These are phyloP conservation scores for Gerris buenoi DNA, from an alignment of 1,140 invertebrate genomes.

Conservation along the genomic window DNA sequence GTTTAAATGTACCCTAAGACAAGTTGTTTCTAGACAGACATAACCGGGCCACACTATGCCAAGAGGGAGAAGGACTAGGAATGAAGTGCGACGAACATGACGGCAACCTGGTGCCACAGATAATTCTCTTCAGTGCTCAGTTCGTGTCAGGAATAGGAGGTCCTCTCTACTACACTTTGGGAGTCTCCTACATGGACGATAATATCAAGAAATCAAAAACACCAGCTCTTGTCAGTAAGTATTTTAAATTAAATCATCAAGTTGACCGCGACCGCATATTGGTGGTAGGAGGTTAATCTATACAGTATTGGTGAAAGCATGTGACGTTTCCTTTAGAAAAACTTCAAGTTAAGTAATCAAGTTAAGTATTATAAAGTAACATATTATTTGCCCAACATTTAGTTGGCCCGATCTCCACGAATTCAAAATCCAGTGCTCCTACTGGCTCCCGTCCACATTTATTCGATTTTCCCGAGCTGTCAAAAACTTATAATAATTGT, in stretches of 20 bases:
- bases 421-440: too few species aligned
- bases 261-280: constrained; percentile 5
- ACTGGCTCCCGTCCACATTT: too few species aligned
- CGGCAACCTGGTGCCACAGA: constrained; percentile 31
- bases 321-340: neutral
- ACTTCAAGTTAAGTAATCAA: too few species aligned
- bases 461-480: too few species aligned
- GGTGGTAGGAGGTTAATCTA: constrained; percentile 25
- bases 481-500: too few species aligned
- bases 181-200: constrained; percentile 50
- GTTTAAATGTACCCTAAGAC: neutral
- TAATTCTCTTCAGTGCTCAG: constrained; percentile 40
- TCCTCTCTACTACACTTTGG: constrained; percentile 44
- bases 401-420: too few species aligned
- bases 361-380: too few species aligned
- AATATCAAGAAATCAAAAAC: constrained; percentile 42
- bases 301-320: constrained; percentile 19
- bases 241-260: constrained; percentile 23
- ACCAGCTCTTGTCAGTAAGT: constrained; percentile 33
- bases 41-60: neutral
- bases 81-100: constrained; percentile 24
- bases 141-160: constrained; percentile 40
- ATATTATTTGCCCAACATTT: too few species aligned
- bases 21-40: neutral
- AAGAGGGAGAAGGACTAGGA: constrained; percentile 18